phyloP scores from a whole-genome alignment of 1,140 invertebrate species.

The Ostrea edulis region DNA sequence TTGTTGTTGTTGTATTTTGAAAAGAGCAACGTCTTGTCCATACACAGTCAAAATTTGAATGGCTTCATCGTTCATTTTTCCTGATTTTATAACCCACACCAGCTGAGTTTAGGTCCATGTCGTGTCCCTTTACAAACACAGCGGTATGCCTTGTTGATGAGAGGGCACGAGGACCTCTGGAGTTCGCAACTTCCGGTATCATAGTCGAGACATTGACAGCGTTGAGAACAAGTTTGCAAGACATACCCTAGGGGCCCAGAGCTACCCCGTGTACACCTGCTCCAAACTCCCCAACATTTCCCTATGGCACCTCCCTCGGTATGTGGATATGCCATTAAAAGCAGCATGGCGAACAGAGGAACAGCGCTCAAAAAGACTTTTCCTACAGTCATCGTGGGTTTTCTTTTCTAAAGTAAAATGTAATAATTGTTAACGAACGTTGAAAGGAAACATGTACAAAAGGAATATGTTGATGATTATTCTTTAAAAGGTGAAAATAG shows the following conservation, averaged over 20 bases:
- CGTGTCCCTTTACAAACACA: not conserved
- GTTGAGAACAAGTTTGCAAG: not conserved
- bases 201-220: not conserved
- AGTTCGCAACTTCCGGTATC: not conserved
- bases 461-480: no score
- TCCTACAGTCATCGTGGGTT: not conserved
- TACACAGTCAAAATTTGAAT: no score
- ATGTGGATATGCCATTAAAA: not conserved
- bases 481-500: no score
- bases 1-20: no score
- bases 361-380: not conserved
- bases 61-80: not conserved
- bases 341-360: not conserved
- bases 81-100: not conserved
- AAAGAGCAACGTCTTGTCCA: no score
- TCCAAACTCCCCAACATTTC: not conserved
- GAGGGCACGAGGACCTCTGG: not conserved
- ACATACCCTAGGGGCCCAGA: not conserved
- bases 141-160: not conserved
- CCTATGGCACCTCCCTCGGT: not conserved
- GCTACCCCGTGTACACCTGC: not conserved
- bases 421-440: no score
- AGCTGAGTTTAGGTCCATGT: not conserved
- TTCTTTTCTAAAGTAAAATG: not conserved
- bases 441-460: no score